A percentile compares a stretch with the other conserved stretches of the same genome.
Evolutionary conservation across 2,888 invertebrate species (phyloP).

Genomic region (Spilosoma lubricipeda): DNA sequence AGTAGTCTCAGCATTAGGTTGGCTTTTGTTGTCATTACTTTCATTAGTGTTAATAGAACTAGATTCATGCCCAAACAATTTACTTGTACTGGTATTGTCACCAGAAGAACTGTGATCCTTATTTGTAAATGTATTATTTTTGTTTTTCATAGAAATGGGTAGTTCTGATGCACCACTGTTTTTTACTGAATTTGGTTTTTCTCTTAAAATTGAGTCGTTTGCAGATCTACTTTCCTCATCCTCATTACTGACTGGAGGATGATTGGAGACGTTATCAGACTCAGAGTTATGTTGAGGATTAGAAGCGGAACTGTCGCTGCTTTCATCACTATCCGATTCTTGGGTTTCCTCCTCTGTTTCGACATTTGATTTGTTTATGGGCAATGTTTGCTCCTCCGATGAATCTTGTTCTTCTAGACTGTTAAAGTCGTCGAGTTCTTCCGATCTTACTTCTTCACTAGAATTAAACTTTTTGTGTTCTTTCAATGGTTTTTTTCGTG

Average conservation of each 20-base stretch:
- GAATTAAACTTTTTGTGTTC: neutral
- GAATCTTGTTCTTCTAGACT: neutral
- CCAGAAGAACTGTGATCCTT: neutral
- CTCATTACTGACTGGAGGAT: neutral
- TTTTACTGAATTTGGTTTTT: neutral
- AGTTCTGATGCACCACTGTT: neutral
- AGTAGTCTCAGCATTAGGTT: neutral
- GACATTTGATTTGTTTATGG: neutral
- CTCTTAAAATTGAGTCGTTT: neutral
- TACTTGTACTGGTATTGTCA: neutral
- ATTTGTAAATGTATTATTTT: neutral
- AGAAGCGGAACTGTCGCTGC: neutral
- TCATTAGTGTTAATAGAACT: neutral
- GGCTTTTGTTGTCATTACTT: neutral
- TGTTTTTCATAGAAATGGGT: neutral
- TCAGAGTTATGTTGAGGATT: neutral
- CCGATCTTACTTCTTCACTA: constrained; percentile 5
- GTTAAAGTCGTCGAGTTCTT: neutral
- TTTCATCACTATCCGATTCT: neutral
- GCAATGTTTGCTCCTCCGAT: neutral
- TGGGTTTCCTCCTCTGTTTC: neutral
- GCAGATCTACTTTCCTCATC: neutral
- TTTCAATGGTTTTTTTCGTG: neutral
- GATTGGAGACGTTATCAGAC: neutral
- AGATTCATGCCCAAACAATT: neutral